Conservation (phyloP, 2,888 invertebrate genomes). For the Aromia moschata region DNA sequence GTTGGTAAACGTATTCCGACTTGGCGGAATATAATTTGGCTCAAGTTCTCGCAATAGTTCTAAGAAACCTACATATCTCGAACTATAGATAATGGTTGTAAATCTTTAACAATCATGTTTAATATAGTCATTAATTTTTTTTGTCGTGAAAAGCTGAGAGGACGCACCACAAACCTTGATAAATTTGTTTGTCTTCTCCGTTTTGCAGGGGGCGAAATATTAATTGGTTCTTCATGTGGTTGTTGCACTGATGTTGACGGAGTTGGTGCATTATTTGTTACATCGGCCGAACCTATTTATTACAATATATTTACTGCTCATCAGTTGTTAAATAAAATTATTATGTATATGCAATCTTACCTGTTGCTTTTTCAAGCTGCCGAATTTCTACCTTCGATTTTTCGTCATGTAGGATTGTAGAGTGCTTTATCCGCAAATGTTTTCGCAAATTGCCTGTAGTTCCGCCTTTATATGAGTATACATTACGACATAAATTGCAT, state of each 20-base stretch:
- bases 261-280: not conserved
- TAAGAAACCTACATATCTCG: slow-evolving; percentile 1
- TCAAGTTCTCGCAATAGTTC: not conserved
- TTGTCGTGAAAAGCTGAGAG: not conserved
- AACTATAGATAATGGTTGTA: too few species aligned
- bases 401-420: too few species aligned
- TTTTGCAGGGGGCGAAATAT: not conserved
- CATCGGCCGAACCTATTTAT: not conserved
- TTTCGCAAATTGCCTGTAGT: not conserved
- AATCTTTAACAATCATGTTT: slow-evolving; percentile 7
- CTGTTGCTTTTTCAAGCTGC: too few species aligned
- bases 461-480: slow-evolving; percentile 3
- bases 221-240: too few species aligned
- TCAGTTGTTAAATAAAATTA: too few species aligned
- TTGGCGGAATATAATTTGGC: not conserved
- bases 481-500: slow-evolving; percentile 1
- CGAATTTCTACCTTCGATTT: too few species aligned
- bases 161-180: not conserved
- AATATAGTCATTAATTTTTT: slow-evolving; percentile 5
- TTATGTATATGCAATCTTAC: too few species aligned
- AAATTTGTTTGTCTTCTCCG: not conserved
- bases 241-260: not conserved
- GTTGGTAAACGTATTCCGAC: slow-evolving; percentile 1
- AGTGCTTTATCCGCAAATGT: not conserved
- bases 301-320: not conserved